Evolutionary conservation across 2,797 vertebrate species (phyloP), one percentile per base, ranked within the genome.

Genomic region (Peromyscus attwateri): DNA sequence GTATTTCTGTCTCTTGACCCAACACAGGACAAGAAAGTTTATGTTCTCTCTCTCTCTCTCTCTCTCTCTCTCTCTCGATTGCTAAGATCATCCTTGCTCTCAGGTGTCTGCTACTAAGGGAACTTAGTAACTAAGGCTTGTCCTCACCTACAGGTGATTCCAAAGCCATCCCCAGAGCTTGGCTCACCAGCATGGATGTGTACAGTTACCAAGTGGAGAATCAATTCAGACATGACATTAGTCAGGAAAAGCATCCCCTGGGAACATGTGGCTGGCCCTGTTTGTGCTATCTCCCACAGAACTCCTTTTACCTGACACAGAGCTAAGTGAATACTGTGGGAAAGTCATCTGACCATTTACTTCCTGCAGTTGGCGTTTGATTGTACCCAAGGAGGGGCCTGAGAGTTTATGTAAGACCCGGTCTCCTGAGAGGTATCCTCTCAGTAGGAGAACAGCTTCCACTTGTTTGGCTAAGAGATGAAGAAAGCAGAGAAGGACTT

Each of bases 321-420:
- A 91, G 77, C 49, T 82, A 40, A 85, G 34, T 66, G 49, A 25
- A 75, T 49, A 87, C 89, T 77, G 64, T 84, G 85, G 60, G 87
- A 96, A 92, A 96, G 92, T 92, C 9, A 0, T 66, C 75, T 88
- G 94, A 92, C 88, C 60, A 34, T 43, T 85, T 49, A 87, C 89
- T 98, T 97, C 94, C 92, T 49, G 91, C 21, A 95, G 75, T 40
- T 91, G 90, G 31, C 73, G 25, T 95, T 96, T 96, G 85, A 93
- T 95, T 93, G 85, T 92, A 34, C 0, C 21, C 13, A 84, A 92
- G 29, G 21, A 81, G 3, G 73, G 10, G 1, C 46, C 73, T 94
- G 70, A 25, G 85, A 96, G 76, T n/a, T 81, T 77, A 60, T 37
- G 29, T 3, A 11, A 46, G 40, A 46, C 75, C 76, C 43, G 34